Conservation (phyloP, 2,113 vertebrate species). For the Petaurus breviceps region DNA sequence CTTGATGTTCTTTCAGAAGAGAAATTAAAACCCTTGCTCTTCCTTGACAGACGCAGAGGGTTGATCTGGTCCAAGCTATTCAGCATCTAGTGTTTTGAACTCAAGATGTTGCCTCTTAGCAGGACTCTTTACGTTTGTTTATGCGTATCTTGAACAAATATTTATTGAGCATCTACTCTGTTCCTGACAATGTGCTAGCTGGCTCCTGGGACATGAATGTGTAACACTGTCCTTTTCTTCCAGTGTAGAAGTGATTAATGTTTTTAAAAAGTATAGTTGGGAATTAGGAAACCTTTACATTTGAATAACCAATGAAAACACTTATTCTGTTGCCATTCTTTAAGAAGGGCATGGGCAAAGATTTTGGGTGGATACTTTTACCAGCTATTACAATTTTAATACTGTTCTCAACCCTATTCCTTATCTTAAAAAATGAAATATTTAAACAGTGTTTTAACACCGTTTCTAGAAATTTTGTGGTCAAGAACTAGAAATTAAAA, state of each 20-base stretch:
- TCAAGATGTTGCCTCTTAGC: conserved; percentile 21
- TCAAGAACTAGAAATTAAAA: conserved; percentile 62
- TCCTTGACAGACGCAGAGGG: neutral
- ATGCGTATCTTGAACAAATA: neutral
- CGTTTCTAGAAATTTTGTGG: conserved; percentile 71
- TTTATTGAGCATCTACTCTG: conserved; percentile 39
- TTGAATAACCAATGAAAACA: conserved; percentile 56
- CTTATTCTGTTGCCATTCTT: conserved; percentile 53
- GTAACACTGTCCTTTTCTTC: conserved; percentile 1
- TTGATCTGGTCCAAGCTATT: conserved; percentile 40
- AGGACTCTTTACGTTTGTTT: conserved; percentile 10
- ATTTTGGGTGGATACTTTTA: conserved; percentile 57
- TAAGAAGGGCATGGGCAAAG: conserved; percentile 54
- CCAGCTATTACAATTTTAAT: conserved; percentile 64
- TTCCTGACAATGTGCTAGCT: conserved; percentile 38
- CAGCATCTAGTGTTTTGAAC: neutral
- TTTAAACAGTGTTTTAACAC: conserved; percentile 63
- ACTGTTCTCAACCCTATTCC: conserved; percentile 61
- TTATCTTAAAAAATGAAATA: conserved; percentile 66
- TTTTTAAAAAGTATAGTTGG: neutral
- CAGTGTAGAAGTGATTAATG: neutral
- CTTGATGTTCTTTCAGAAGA: conserved; percentile 24
- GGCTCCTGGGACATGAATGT: neutral
- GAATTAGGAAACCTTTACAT: conserved; percentile 65
- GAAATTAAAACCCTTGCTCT: neutral